Base-by-base conservation (phyloP, 2,797 vertebrate genomes). In the Takifugu rubripes region DNA sequence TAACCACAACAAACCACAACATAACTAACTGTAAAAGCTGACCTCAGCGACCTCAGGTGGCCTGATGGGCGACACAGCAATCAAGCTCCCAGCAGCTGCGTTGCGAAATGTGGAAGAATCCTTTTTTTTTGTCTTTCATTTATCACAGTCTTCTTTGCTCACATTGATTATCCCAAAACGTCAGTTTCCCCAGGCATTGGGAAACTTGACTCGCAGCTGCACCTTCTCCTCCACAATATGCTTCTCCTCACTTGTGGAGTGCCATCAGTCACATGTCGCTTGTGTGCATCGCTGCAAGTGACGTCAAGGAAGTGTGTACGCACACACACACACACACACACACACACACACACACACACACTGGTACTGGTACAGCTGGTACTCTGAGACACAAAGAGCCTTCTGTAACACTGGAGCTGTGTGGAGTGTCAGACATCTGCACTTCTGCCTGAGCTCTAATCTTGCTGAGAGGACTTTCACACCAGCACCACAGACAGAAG, bases 201-300 rank as follows among this genome's bases (percentile, higher is more conserved):
- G 48, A 59, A 59, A 33, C 21, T 50, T 58, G 71, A 74, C 68
- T 70, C 69, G 64, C 78, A 85, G 73, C 79, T 84, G 79, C 52
- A 79, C 25, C 68, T 73, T 70, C 72, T 72, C 69, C 50, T 54
- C 61, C 56, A 54, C 56, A 64, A 24, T 61, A 27, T 27, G 33
- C 63, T 47, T 40, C 48, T 59, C 52, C 31, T n/a, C n/a, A 47
- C 9, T 17, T 24, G 29, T 70, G 55, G 53, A 25, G 51, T 6
- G 16, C 21, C 1, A 55, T 49, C 61, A 69, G 36, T n/a, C 0
- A 44, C 52, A 64, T 54, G 27, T 48, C 52, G 53, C 53, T 40
- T 42, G 36, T 36, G 53, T 59, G 31, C 3, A 15, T 6, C 21
- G 21, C 21, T 21, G 21, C 21, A 21, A 21, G 21, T 21, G 21